phyloP scores from a whole-genome alignment of 2,113 vertebrate species.

The Grammomys surdaster region DNA sequence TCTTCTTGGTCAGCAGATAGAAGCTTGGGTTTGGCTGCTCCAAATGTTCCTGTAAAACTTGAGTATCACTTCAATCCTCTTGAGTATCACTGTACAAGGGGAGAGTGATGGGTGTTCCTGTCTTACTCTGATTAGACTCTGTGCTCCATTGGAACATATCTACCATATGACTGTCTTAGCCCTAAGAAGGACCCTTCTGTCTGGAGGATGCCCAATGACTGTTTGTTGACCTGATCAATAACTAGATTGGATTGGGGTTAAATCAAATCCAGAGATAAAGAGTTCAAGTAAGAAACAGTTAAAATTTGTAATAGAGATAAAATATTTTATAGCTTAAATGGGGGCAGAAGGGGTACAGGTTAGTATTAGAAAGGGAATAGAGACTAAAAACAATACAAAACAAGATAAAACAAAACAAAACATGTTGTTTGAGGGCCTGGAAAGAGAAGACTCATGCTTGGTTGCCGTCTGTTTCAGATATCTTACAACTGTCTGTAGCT shows the following conservation, averaged over 20 bases:
- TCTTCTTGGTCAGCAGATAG: background rate
- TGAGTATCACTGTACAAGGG: background rate
- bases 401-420: background rate
- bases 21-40: background rate
- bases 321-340: background rate
- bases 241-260: background rate
- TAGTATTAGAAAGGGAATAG: background rate
- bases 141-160: background rate
- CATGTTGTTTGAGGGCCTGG: background rate
- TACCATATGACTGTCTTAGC: background rate
- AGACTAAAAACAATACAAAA: background rate
- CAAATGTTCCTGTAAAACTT: fast-evolving
- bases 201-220: background rate
- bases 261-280: background rate
- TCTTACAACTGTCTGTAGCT: background rate
- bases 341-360: background rate
- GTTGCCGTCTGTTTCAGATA: background rate
- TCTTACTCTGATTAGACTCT: background rate
- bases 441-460: background rate
- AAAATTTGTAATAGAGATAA: background rate
- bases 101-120: background rate
- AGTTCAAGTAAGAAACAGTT: background rate
- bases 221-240: slow-evolving; percentile 1
- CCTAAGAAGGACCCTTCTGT: background rate
- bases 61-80: background rate